Base-by-base conservation (phyloP, 2,113 vertebrate species). In the Xiphias gladius region DNA sequence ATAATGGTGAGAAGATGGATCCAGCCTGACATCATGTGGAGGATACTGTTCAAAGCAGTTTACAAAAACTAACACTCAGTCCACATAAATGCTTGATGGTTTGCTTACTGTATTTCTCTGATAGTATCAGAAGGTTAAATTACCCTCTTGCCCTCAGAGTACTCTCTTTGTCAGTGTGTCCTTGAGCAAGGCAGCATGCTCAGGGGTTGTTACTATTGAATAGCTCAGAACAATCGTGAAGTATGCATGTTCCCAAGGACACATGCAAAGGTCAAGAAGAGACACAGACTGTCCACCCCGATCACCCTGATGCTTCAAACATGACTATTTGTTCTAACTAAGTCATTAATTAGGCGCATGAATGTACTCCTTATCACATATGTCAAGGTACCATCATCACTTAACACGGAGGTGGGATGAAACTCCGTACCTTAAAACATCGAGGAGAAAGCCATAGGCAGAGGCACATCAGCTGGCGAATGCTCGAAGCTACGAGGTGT, bases 1-100 rank as follows among this genome's bases (percentile, higher is more conserved):
- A 43, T 63, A 16, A 22, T 7, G 59, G 39, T 28, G 39, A 35
- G 30, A 16, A 35, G 70, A 73, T 76, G 73, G 87, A 82, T 64
- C 73, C 4, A 91, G 85, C 4, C 90, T 92, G 93, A 90, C 88
- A 89, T 87, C 91, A 63, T 76, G 88, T 93, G 93, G 92, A 79
- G 24, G 2, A 76, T 3, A 14, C 1, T 19, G 68, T 4, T 61
- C 52, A 83, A 24, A 58, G 66, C 91, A 84, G 7, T 17, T 82
- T 13, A n/a, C 16, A 64, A 22, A 41, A 17, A 24, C 17, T 22
- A 28, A 41, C 24, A 0, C 30, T 57, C 0, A 14, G 52, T 28
- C 35, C 48, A 54, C 24, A n/a, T 14, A 22, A 13, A 22, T 11
- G 19, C 13, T 28, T 8, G 46, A 30, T 52, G 55, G 7, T 24